A percentile compares a stretch with the other conserved stretches of the same genome.
Evolutionary conservation across 2,113 vertebrate species (phyloP).

Genomic region (Cheirogaleus medius): DNA sequence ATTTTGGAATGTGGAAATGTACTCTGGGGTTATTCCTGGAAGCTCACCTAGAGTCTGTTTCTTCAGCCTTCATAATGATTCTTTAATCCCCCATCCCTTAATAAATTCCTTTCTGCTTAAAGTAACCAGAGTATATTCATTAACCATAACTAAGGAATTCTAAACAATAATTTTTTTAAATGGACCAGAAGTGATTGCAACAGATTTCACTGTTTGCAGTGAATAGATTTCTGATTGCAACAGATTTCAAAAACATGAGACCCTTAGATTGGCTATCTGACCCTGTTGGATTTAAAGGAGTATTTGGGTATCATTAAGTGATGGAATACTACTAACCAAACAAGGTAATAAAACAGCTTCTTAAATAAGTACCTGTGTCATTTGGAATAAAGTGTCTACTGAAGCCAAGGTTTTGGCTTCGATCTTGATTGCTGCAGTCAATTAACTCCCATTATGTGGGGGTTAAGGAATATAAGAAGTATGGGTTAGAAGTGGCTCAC

Average conservation of each 20-base stretch:
- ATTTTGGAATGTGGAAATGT: background rate
- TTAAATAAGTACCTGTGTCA: background rate
- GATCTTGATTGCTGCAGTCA: background rate
- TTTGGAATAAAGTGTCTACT: background rate
- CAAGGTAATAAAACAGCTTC: background rate
- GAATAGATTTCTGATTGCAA: too few relatives aligned
- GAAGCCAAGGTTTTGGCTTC: background rate
- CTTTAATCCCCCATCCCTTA: background rate
- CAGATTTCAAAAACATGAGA: background rate
- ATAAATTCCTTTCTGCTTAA: constrained; percentile 36
- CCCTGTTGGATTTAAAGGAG: background rate
- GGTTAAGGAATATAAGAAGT: background rate
- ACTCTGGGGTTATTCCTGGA: background rate
- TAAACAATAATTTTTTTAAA: background rate
- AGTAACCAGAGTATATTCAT: constrained; percentile 20
- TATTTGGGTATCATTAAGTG: background rate
- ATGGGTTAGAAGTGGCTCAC: background rate
- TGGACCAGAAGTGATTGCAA: background rate
- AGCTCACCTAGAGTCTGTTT: background rate
- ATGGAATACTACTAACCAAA: background rate
- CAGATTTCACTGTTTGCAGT: too few relatives aligned
- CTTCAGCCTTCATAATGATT: background rate
- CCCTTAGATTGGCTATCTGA: background rate
- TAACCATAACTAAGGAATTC: background rate
- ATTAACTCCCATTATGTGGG: background rate